These are phyloP conservation scores for Odontesthes bonariensis DNA, from an alignment of 2,113 vertebrate species.

Conservation along the genomic window DNA sequence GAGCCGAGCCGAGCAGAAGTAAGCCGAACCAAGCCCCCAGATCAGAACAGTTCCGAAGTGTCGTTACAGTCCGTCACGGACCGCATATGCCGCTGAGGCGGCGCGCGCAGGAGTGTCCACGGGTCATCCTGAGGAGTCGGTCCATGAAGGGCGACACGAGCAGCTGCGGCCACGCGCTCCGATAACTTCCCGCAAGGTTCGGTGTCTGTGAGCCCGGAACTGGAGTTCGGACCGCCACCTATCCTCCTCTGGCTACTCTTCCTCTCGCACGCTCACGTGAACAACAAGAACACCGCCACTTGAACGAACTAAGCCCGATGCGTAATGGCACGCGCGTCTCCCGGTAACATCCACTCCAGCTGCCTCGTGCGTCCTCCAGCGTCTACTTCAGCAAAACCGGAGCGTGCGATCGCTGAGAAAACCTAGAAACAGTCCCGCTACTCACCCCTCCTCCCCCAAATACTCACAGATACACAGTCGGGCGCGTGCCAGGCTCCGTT, in stretches of 20 bases:
- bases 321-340: conserved; percentile 43
- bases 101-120: not conserved
- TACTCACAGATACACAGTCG: not conserved
- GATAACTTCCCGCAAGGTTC: conserved; percentile 57
- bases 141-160: conserved; percentile 8
- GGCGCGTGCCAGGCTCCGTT: conserved; percentile 16
- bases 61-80: not conserved
- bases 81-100: conserved; percentile 27
- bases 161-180: not conserved
- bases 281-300: not conserved
- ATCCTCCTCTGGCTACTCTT: not conserved
- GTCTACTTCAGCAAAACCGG: conserved; percentile 18
- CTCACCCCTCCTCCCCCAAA: not conserved
- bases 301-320: not conserved
- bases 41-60: conserved; percentile 23
- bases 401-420: conserved; percentile 32
- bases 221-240: not conserved
- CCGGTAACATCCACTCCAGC: conserved; percentile 36
- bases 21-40: no score
- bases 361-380: conserved; percentile 37
- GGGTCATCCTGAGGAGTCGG: not conserved
- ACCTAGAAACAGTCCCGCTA: conserved; percentile 14
- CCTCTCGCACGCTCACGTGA: not conserved
- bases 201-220: not conserved
- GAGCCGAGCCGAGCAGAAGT: not conserved